Conservation (phyloP, 1,140 invertebrate species). For the Apis florea region DNA sequence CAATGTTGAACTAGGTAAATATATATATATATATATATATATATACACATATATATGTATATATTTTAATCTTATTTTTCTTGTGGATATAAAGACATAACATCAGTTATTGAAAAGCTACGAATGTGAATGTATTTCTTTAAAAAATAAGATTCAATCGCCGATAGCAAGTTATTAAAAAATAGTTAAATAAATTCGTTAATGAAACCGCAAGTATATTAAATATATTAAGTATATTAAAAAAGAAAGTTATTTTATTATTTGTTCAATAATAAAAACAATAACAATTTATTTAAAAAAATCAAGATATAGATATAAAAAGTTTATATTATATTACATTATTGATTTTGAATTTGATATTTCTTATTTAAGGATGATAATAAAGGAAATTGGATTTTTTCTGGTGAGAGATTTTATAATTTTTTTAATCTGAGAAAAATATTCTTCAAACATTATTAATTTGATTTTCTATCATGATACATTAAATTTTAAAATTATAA, state of each 20-base stretch:
- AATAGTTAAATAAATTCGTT: not conserved
- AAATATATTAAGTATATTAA: too few relatives aligned
- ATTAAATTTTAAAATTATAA: not conserved
- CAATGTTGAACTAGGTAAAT: too few relatives aligned
- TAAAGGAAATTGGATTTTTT: conserved; percentile 7
- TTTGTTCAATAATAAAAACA: not conserved
- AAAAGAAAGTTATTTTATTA: not conserved
- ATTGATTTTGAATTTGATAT: not conserved
- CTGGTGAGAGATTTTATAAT: conserved; percentile 25
- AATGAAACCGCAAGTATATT: not conserved
- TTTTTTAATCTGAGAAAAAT: not conserved
- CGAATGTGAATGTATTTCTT: not conserved
- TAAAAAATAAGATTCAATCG: not conserved
- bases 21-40: too few relatives aligned
- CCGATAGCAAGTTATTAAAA: too few relatives aligned
- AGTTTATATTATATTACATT: not conserved
- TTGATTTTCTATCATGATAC: not conserved
- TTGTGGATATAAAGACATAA: conserved; percentile 19
- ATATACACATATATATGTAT: not conserved
- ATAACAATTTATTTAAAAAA: not conserved
- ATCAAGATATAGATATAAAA: not conserved
- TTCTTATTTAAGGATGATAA: not conserved
- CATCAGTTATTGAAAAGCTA: conserved; percentile 24
- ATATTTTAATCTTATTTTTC: conserved; percentile 23
- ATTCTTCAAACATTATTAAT: not conserved